Conservation (phyloP, 2,797 vertebrate species). For the Chrosomus eos region DNA sequence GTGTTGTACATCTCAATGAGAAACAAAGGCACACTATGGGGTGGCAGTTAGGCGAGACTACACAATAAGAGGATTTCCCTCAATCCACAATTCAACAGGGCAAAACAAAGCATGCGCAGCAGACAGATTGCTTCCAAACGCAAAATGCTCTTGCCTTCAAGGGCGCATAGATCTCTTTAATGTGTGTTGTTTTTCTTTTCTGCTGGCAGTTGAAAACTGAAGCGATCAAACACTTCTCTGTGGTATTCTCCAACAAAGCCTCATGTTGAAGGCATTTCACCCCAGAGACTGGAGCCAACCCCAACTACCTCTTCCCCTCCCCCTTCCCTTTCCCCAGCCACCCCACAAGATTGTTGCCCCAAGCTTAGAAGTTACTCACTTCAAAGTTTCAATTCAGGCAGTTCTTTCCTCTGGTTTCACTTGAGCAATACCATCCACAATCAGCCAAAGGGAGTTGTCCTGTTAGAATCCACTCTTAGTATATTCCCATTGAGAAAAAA, state of each 20-base stretch:
- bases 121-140: constrained; percentile 45
- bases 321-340: constrained; percentile 62
- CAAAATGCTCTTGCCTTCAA: constrained; percentile 36
- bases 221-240: constrained; percentile 53
- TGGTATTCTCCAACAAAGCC: constrained; percentile 48
- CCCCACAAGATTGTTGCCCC: constrained; percentile 32
- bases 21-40: constrained; percentile 37
- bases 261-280: constrained; percentile 67
- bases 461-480: constrained; percentile 22
- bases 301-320: constrained; percentile 68
- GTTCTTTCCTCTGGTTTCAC: constrained; percentile 33
- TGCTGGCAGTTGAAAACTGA: constrained; percentile 45
- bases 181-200: not conserved
- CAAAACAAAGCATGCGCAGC: constrained; percentile 47
- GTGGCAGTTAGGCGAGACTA: constrained; percentile 57
- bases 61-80: constrained; percentile 55
- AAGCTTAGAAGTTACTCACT: constrained; percentile 67
- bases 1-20: constrained; percentile 69
- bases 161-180: constrained; percentile 50
- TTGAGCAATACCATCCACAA: constrained; percentile 48
- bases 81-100: constrained; percentile 58
- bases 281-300: constrained; percentile 65
- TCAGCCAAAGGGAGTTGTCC: not conserved
- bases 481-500: not conserved
- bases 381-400: constrained; percentile 56